Conservation (phyloP, 1,140 invertebrate genomes). For the Cyclina sinensis region DNA sequence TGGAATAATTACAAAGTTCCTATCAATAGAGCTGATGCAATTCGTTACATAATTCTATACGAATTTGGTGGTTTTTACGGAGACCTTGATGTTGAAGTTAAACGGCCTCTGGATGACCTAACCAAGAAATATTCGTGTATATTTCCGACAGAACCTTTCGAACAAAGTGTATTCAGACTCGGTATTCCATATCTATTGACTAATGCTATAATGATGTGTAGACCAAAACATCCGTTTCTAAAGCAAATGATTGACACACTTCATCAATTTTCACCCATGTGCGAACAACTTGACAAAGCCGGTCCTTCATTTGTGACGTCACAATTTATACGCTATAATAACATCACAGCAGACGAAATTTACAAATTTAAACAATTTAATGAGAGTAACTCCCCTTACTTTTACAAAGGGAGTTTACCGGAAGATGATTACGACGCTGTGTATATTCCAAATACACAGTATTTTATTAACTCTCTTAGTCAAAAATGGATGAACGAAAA, state of each 20-base stretch:
- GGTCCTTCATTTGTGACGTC: neutral
- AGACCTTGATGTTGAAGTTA: conserved; percentile 78
- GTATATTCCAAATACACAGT: conserved; percentile 36
- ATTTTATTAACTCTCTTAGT: conserved; percentile 70
- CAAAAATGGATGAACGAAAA: conserved; percentile 8
- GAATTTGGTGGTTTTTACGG: conserved; percentile 81
- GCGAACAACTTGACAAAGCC: neutral
- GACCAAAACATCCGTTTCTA: conserved; percentile 72
- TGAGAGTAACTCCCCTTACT: conserved; percentile 27
- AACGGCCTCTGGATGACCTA: conserved; percentile 71
- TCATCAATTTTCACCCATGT: neutral
- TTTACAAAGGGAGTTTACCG: conserved; percentile 36
- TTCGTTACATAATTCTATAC: conserved; percentile 79
- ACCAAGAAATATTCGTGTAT: conserved; percentile 74
- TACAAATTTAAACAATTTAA: neutral
- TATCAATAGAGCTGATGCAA: conserved; percentile 70
- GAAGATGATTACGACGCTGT: conserved; percentile 20
- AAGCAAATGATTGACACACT: neutral
- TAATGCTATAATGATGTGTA: conserved; percentile 80
- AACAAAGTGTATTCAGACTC: conserved; percentile 74
- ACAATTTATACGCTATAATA: neutral
- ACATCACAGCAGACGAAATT: conserved; percentile 68
- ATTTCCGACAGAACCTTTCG: conserved; percentile 79
- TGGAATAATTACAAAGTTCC: neutral
- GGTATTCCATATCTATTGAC: conserved; percentile 72